A percentile compares a stretch with the other conserved stretches of the same genome.
phyloP scores from a whole-genome alignment of 2,888 invertebrate species.

The Dryococelus australis region DNA sequence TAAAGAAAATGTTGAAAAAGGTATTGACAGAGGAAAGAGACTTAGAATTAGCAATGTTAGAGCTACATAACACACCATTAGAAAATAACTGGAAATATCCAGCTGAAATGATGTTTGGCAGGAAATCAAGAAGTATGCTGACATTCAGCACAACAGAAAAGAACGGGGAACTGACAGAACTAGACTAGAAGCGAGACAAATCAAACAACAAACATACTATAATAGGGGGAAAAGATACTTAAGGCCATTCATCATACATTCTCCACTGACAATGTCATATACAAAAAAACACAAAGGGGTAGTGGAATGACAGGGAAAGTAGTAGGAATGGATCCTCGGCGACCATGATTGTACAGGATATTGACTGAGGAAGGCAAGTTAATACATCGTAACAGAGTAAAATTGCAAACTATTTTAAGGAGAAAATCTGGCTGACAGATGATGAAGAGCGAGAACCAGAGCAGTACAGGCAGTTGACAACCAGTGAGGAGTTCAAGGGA shows the following conservation, averaged over 20 bases:
- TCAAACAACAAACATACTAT: not conserved
- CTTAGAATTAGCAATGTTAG: not conserved
- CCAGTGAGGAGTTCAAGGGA: too few relatives aligned
- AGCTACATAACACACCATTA: not conserved
- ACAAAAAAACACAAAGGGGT: not conserved
- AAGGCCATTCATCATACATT: not conserved
- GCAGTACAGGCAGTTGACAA: too few relatives aligned
- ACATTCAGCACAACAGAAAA: not conserved
- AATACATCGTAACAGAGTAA: too few relatives aligned
- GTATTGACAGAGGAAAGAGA: not conserved
- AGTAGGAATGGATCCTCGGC: not conserved
- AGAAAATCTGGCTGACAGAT: too few relatives aligned
- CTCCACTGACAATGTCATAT: not conserved
- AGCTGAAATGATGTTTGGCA: too few relatives aligned
- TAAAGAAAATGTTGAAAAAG: not conserved
- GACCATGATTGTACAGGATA: not conserved
- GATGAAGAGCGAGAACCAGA: too few relatives aligned
- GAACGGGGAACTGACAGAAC: not conserved
- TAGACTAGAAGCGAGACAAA: not conserved
- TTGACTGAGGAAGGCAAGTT: too few relatives aligned
- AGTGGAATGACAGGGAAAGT: not conserved
- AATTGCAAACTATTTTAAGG: too few relatives aligned
- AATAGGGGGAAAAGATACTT: not conserved
- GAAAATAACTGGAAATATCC: not conserved
- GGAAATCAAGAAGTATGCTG: too few relatives aligned